A percentile compares a stretch with the other conserved stretches of the same genome.
These are phyloP conservation scores for Enteromius unitaeniatus DNA, from an alignment of 2,797 vertebrate species.

Conservation along the genomic window DNA sequence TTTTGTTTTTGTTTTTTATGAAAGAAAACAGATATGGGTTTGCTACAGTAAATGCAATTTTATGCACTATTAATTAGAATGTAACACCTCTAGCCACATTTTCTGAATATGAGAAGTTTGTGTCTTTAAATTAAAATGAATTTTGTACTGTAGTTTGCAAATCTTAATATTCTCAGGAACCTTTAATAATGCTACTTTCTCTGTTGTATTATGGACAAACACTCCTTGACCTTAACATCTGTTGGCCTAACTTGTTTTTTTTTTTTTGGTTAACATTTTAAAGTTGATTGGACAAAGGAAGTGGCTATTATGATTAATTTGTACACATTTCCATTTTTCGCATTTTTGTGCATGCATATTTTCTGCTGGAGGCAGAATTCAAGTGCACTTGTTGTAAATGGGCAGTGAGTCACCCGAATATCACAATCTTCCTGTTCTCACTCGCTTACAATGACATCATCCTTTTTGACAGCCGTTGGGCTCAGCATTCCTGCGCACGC, in stretches of 20 bases:
- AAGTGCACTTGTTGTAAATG: conserved; percentile 33
- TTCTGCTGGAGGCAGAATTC: not conserved
- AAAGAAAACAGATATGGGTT: not conserved
- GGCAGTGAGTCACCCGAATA: conserved; percentile 39
- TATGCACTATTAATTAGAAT: not conserved
- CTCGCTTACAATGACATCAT: conserved; percentile 54
- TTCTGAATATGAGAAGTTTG: not conserved
- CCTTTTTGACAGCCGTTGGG: conserved; percentile 17
- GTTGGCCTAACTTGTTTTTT: not conserved
- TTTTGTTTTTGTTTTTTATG: not conserved
- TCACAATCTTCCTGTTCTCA: conserved; percentile 36
- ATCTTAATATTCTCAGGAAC: not conserved
- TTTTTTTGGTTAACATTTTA: not conserved
- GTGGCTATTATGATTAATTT: not conserved
- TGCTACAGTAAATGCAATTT: not conserved
- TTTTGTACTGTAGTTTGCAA: not conserved
- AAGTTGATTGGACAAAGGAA: not conserved
- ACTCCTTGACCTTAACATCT: not conserved
- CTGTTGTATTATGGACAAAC: not conserved
- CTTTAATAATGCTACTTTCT: too few relatives aligned
- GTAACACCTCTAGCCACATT: not conserved
- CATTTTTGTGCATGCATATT: not conserved
- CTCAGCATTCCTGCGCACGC: conserved; percentile 38
- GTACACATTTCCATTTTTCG: not conserved
- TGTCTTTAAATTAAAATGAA: not conserved